A percentile compares a stretch with the other conserved stretches of the same genome.
Conservation (phyloP, 2,113 vertebrate genomes). For the Aspidoscelis tigris region DNA sequence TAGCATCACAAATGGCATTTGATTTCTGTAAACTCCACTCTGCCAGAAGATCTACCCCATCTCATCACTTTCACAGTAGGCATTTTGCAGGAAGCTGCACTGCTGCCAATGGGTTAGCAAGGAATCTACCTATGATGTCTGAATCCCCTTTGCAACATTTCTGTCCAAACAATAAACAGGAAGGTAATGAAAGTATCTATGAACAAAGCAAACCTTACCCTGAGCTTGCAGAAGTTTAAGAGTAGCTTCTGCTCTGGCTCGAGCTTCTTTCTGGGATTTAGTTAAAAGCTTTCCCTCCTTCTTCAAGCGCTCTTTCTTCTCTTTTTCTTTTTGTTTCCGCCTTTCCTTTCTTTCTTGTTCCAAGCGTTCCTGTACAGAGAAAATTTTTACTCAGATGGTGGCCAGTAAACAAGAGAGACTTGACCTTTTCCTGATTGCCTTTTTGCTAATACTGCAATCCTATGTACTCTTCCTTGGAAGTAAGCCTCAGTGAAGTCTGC, state of each 20-base stretch:
- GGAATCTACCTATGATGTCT: too few species aligned
- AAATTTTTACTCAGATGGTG: neutral
- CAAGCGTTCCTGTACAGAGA: slow-evolving; percentile 85
- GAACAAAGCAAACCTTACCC: slow-evolving; percentile 75
- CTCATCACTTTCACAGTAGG: too few species aligned
- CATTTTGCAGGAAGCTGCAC: too few species aligned
- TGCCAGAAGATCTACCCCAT: too few species aligned
- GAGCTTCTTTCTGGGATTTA: slow-evolving; percentile 90
- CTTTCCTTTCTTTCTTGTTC: slow-evolving; percentile 95
- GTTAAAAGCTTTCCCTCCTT: slow-evolving; percentile 97
- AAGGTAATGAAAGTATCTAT: neutral
- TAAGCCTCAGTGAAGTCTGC: neutral
- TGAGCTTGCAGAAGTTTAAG: slow-evolving; percentile 93
- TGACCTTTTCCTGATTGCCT: neutral
- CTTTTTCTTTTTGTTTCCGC: slow-evolving; percentile 97
- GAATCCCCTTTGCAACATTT: neutral
- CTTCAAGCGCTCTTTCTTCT: slow-evolving; percentile 95
- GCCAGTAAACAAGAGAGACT: neutral
- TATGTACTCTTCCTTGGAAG: neutral
- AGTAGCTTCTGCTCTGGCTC: slow-evolving; percentile 89
- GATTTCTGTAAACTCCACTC: too few species aligned
- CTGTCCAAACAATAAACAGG: neutral
- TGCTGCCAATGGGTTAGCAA: too few species aligned
- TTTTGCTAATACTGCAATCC: neutral
- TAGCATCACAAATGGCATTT: too few species aligned